A percentile compares a stretch with the other conserved stretches of the same genome.
Evolutionary conservation across 2,888 invertebrate species (phyloP).

Genomic region (Drosophila tanythrix): DNA sequence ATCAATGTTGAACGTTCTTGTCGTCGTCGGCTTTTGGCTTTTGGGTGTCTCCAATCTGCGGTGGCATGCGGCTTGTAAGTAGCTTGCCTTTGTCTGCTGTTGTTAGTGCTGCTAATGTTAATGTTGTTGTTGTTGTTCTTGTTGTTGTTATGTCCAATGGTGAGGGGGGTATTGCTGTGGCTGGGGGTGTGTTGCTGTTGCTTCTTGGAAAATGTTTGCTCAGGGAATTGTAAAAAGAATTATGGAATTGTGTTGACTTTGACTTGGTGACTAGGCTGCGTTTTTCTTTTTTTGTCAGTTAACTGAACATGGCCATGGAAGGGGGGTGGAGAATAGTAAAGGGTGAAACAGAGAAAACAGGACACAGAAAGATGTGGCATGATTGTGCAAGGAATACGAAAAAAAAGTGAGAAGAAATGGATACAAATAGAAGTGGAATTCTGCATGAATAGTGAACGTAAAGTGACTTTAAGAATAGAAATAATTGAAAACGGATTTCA

Average conservation of each 20-base stretch:
- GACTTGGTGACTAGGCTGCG: constrained; percentile 9
- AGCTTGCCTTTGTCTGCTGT: constrained; percentile 64
- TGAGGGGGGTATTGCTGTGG: not conserved
- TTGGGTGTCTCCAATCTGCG: constrained; percentile 56
- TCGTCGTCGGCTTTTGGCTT: constrained; percentile 49
- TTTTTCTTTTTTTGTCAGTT: constrained; percentile 15
- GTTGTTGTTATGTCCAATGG: constrained; percentile 10
- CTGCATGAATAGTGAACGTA: not conserved
- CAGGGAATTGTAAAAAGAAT: constrained; percentile 69
- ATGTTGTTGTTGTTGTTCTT: constrained; percentile 49
- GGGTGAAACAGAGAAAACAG: constrained; percentile 1
- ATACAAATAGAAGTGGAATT: not conserved
- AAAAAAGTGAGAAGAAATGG: not conserved
- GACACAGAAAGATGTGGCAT: not conserved
- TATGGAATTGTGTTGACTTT: constrained; percentile 56
- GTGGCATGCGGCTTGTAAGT: constrained; percentile 77
- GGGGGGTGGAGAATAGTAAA: constrained; percentile 4
- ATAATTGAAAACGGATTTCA: not conserved
- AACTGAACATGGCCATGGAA: constrained; percentile 13
- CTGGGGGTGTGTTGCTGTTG: not conserved
- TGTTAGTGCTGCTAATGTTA: constrained; percentile 56
- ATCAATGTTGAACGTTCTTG: constrained; percentile 21
- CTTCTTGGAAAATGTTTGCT: constrained; percentile 70
- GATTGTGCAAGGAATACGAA: constrained; percentile 15
- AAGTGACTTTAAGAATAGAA: not conserved